phyloP scores from a whole-genome alignment of 1,140 invertebrate species.

The Ceratina australensis region DNA sequence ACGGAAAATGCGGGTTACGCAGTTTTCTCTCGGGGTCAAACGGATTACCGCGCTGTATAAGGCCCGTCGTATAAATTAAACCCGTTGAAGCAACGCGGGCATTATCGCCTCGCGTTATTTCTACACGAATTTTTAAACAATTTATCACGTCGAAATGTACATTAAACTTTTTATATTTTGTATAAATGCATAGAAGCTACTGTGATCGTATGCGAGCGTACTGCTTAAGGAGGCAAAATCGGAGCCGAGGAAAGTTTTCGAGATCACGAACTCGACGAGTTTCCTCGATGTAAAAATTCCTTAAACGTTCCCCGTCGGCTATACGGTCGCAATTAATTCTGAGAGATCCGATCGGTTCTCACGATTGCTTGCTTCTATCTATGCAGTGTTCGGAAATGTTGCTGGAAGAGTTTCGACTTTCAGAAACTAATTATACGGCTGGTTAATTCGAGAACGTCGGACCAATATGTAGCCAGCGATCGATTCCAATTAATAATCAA shows the following conservation, averaged over 20 bases:
- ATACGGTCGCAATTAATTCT: neutral
- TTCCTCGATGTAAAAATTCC: neutral
- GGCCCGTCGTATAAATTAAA: conserved; percentile 35
- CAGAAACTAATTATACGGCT: conserved; percentile 1
- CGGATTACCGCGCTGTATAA: conserved; percentile 29
- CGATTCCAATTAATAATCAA: neutral
- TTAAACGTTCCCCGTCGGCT: neutral
- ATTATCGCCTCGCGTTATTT: conserved; percentile 3
- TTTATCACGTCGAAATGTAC: no score
- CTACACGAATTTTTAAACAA: no score
- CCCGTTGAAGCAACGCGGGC: conserved; percentile 8
- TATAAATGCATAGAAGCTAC: no score
- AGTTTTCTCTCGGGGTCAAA: conserved; percentile 47
- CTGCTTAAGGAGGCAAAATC: no score
- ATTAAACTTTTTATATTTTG: no score
- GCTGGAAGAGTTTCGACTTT: neutral
- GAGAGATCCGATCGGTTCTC: conserved; percentile 7
- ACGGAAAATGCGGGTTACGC: neutral
- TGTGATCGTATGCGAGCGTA: no score
- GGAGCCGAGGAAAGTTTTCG: no score
- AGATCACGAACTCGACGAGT: no score
- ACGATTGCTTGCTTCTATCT: neutral
- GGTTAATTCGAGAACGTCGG: neutral
- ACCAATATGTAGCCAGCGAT: no score
- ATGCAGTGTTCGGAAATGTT: neutral